A percentile compares a stretch with the other conserved stretches of the same genome.
These are phyloP conservation scores for crab-eating macaque (Macaca fascicularis) DNA, from an alignment of 2,113 vertebrate genomes.

Conservation along the genomic window T2T-MFA8v1.1 NC_088386.1:33146001-33146500, in stretches of 20 bases:
- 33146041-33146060: not conserved
- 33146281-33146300: not conserved
- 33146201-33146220: not conserved
- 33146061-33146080: not conserved
- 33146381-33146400: not conserved
- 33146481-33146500: no score
- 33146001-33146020: rapidly evolving
- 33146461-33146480: no score
- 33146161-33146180: not conserved
- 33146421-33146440: no score
- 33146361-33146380: no score
- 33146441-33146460: no score
- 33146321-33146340: not conserved
- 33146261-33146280: not conserved
- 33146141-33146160: not conserved
- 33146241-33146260: not conserved
- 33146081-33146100: not conserved
- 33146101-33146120: not conserved
- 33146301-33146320: not conserved
- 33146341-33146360: no score
- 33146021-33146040: not conserved
- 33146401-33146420: no score
- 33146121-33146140: not conserved
- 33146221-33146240: not conserved
- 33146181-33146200: not conserved